These are phyloP conservation scores for Agrilus planipennis DNA, from an alignment of 1,140 invertebrate genomes.

Conservation along the genomic window DNA sequence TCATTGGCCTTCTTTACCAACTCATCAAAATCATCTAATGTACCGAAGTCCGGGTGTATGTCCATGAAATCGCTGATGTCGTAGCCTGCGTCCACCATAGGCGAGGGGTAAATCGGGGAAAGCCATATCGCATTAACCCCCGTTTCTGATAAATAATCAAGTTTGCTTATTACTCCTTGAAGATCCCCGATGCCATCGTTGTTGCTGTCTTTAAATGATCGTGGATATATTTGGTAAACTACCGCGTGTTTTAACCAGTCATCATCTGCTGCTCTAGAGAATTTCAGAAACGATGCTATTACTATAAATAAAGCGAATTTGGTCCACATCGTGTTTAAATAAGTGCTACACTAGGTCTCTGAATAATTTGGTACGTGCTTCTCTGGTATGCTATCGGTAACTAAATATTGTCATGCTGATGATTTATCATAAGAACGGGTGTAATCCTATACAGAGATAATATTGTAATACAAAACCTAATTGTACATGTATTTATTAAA, in stretches of 20 bases:
- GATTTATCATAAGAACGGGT: too few relatives aligned
- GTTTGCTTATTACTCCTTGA: slow-evolving; percentile 46
- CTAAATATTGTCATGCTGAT: too few relatives aligned
- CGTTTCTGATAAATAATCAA: slow-evolving; percentile 50
- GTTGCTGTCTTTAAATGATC: slow-evolving; percentile 67
- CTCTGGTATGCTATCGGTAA: too few relatives aligned
- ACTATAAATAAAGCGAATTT: too few relatives aligned
- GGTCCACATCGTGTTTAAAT: too few relatives aligned
- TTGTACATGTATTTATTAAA: too few relatives aligned
- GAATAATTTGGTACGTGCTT: too few relatives aligned
- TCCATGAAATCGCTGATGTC: slow-evolving; percentile 64
- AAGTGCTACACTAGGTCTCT: too few relatives aligned
- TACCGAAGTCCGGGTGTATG: slow-evolving; percentile 61
- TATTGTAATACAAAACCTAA: too few relatives aligned
- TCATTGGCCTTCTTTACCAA: slow-evolving; percentile 47
- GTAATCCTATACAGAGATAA: too few relatives aligned
- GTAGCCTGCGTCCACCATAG: slow-evolving; percentile 55
- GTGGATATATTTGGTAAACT: slow-evolving; percentile 69
- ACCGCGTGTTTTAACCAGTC: slow-evolving; percentile 60
- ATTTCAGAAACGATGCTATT: neutral
- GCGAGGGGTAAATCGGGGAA: slow-evolving; percentile 47
- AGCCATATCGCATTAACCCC: slow-evolving; percentile 54
- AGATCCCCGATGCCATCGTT: slow-evolving; percentile 66
- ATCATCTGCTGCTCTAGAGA: neutral
- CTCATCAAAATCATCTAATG: slow-evolving; percentile 54